Evolutionary conservation across 2,888 invertebrate genomes (phyloP), one percentile per base, ranked within the genome.

Genomic region (Hesperia comma): DNA sequence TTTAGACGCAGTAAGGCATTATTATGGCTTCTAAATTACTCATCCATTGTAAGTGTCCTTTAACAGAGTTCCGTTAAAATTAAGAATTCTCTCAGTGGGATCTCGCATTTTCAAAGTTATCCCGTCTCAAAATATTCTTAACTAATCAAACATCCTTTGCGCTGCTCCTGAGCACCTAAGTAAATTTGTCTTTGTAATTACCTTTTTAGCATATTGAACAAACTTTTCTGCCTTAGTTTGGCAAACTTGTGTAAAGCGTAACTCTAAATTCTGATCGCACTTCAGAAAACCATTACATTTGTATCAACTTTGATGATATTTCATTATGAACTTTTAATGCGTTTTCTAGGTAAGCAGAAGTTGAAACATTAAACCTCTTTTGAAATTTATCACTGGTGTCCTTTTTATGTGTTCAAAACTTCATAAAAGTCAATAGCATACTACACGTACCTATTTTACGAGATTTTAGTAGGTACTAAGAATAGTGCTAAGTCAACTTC

Each of bases 141-240:
- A 66, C 60, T 66, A 66, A 66, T 66, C 60, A 60, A 66, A 66
- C 66, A 66, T 66, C 66, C 66, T 66, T 66, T 60, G 60, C 66
- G 68, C 64, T 71, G 57, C 53, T 67, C 67, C 68, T 69, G 64
- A 67, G 69, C 32, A 53, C 53, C 58, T 67, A 71, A 70, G 63
- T 69, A 71, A 74, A 80, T 80, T 78, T 77, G 77, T 77, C 77
- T 72, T 70, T 69, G 74, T 78, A 78, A 81, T 81, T 79, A 79
- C 79, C 76, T 77, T 79, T 82, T 78, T 72, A 69, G 74, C 74
- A 75, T 79, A 80, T 79, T 72, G 81, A 75, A 74, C 74, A 77
- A 82, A 81, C 77, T 82, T 81, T 76, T 76, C 75, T 75, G 76
- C 73, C 77, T 79, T 76, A 78, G 76, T 75, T 70, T 67, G 21